phyloP scores from a whole-genome alignment of 2,888 invertebrate species.

The Dolichopus griseipennis region DNA sequence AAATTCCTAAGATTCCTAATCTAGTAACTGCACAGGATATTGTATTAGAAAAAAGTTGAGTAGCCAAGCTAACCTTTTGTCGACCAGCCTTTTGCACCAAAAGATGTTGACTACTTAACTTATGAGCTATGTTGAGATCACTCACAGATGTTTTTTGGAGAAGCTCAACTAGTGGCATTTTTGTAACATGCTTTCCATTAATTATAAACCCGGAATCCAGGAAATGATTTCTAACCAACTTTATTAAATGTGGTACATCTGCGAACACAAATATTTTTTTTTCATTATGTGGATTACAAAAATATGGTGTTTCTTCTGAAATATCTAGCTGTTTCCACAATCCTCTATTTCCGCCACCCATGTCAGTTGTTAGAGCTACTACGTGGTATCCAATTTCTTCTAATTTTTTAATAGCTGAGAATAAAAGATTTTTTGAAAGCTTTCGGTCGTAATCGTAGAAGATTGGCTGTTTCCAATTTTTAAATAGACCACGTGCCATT shows the following conservation, averaged over 20 bases:
- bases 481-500: not conserved
- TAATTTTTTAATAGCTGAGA: not conserved
- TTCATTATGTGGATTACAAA: not conserved
- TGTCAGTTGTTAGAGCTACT: not conserved
- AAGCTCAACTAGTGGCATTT: conserved; percentile 4
- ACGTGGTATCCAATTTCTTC: not conserved
- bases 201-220: conserved; percentile 11
- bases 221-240: conserved; percentile 8
- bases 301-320: not conserved
- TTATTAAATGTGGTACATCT: conserved; percentile 9
- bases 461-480: too few species aligned
- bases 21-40: too few species aligned
- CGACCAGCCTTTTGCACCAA: conserved; percentile 5
- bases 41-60: too few species aligned
- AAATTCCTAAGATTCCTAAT: too few species aligned
- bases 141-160: not conserved
- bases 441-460: not conserved
- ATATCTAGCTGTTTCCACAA: not conserved
- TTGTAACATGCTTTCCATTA: conserved; percentile 1
- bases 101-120: conserved; percentile 7
- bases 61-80: not conserved
- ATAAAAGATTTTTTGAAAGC: not conserved
- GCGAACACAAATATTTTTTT: conserved; percentile 7
- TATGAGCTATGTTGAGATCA: conserved; percentile 9
- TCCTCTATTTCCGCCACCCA: not conserved